Evolutionary conservation across 2,113 vertebrate species (phyloP), one percentile per base, ranked within the genome.

Genomic region (Pseudolaguvia tuberculata): DNA sequence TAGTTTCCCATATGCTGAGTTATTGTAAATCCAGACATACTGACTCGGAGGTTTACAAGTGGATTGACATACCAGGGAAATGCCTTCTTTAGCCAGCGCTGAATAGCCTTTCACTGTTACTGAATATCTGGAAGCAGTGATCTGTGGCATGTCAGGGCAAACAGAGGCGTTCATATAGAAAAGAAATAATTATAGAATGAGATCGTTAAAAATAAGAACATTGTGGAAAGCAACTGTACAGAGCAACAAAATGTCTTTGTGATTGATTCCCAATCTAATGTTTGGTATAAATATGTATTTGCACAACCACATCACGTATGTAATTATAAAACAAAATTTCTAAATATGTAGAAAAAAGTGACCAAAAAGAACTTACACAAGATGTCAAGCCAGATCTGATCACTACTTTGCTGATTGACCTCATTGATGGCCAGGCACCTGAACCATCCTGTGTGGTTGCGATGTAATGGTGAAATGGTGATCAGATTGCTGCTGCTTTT

Each of bases 291-390:
- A 55, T 21, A 10, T 58, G 27, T 17, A 42, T 35, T 6, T n/a
- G n/a, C n/a, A n/a, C n/a, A n/a, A n/a, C n/a, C n/a, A n/a, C n/a
- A n/a, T 6, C 6, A 35, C 31, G 6, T 35, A 35, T 35, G 6
- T 35, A 42, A 9, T 42, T 9, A 9, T 42, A 42, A 42, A 4
- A 8, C 39, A 58, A 25, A 20, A 39, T 53, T 55, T 0, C 55
- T 53, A 23, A 53, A 50, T 31, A 61, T 2, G 8, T 50, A 4
- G 50, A 67, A 67, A 67, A 42, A 8, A 62, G 14, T 21, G 5
- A 35, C 39, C n/a, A 91, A 13, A 70, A n/a, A n/a, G n/a, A n/a
- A n/a, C 96, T 96, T 85, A 96, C 95, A 97, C 80, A 93, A 85
- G 20, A 93, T 87, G 14, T 96, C 91, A 39, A 95, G 85, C 89